Percentiles rank a stretch among this genome's conserved stretches.
Evolutionary conservation across 1,140 invertebrate genomes (phyloP).

Genomic region (Potamilus streckersoni): DNA sequence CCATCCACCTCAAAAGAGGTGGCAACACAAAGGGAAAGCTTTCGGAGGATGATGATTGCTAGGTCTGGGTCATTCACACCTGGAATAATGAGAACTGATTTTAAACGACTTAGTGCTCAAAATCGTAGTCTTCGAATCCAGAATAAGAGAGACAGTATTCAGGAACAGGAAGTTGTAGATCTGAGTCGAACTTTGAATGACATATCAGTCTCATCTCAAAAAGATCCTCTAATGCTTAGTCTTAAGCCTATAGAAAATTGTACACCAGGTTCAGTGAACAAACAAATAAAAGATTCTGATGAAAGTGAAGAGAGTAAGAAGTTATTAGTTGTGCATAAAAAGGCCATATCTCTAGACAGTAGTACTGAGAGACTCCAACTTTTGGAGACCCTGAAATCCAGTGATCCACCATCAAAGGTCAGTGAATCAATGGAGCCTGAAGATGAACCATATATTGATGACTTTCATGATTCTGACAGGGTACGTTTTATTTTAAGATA

Average conservation of each 20-base stretch:
- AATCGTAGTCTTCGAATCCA: slow-evolving; percentile 24
- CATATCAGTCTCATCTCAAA: no score
- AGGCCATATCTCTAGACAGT: slow-evolving; percentile 29
- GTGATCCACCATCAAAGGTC: slow-evolving; percentile 24
- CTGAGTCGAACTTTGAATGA: no score
- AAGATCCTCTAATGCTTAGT: no score
- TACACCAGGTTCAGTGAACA: no score
- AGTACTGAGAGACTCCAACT: slow-evolving; percentile 29
- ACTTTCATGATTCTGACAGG: slow-evolving; percentile 50
- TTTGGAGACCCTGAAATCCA: slow-evolving; percentile 27
- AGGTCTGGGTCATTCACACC: slow-evolving; percentile 47
- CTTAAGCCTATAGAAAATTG: no score
- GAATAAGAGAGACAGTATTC: slow-evolving; percentile 21
- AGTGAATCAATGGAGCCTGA: slow-evolving; percentile 24
- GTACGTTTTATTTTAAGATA: slow-evolving; percentile 21
- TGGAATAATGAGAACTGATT: slow-evolving; percentile 22
- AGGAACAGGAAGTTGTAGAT: slow-evolving; percentile 7
- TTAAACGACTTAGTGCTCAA: slow-evolving; percentile 5
- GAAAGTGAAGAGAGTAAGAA: slow-evolving; percentile 23
- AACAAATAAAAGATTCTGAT: slow-evolving; percentile 1
- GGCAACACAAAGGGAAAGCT: slow-evolving; percentile 58
- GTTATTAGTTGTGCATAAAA: slow-evolving; percentile 24
- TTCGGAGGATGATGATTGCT: slow-evolving; percentile 60
- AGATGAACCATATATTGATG: slow-evolving; percentile 40
- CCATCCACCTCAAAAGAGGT: slow-evolving; percentile 60